phyloP scores from a whole-genome alignment of 2,797 vertebrate species.

The Acipenser oxyrinchus region DNA sequence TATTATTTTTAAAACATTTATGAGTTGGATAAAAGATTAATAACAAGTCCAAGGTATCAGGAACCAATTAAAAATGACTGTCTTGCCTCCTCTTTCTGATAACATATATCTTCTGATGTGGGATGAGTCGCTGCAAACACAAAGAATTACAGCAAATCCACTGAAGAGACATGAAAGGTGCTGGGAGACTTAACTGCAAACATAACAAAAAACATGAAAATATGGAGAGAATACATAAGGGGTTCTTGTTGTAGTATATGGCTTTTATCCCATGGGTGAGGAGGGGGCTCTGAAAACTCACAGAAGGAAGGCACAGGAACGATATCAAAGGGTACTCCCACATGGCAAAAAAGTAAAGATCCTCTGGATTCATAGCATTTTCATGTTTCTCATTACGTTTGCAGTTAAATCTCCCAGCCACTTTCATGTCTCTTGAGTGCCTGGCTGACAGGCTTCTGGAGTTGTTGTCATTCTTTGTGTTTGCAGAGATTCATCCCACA shows the following conservation, averaged over 20 bases:
- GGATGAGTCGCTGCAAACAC: too few relatives aligned
- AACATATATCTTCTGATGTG: too few relatives aligned
- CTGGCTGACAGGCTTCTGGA: neutral
- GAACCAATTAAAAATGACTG: too few relatives aligned
- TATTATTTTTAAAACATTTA: too few relatives aligned
- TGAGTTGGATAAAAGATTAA: too few relatives aligned
- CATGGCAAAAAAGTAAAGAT: neutral
- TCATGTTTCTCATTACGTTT: neutral
- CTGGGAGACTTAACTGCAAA: neutral
- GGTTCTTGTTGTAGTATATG: neutral
- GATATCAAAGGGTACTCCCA: neutral
- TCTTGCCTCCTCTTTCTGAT: too few relatives aligned
- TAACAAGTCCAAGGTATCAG: too few relatives aligned
- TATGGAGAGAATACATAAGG: neutral
- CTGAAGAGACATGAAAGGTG: neutral
- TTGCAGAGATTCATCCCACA: too few relatives aligned
- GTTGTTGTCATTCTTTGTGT: too few relatives aligned
- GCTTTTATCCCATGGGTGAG: slow-evolving; percentile 1
- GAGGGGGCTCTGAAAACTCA: neutral
- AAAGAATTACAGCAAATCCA: neutral
- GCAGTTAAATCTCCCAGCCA: neutral
- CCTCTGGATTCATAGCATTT: neutral
- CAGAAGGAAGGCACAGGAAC: neutral
- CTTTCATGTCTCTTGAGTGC: neutral
- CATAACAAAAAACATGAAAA: neutral